Base-by-base conservation (phyloP, 2,113 vertebrate species). In the cat (Felis catus) region DNA sequence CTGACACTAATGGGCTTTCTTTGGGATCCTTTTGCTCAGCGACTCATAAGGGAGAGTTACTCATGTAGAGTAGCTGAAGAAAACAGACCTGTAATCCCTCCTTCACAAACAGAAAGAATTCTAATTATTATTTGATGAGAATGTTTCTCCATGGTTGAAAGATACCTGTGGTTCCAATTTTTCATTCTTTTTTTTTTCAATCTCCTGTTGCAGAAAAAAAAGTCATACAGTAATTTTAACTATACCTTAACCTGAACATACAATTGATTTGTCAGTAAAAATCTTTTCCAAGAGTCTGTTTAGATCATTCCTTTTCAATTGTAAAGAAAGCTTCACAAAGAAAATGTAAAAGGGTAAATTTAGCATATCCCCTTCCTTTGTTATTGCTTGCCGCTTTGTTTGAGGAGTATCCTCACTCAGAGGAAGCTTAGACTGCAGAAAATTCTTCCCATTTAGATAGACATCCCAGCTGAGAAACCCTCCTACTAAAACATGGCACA, bases 251-350 rank as follows among this genome's bases (percentile, higher is more conserved):
- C 74, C 74, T 74, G 14, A 65, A 94, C 70, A 88, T 94, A 65
- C 2, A 39, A 18, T 93, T 76, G 65, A 92, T 90, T 91, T 95
- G 82, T 91, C 94, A 80, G 6, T 90, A 78, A 95, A 51, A 89
- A 68, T 27, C 45, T 74, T 70, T 85, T 92, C 85, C 27, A 53
- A 39, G 36, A 0, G 27, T 74, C 55, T 29, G 65, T 96, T 90
- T 48, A 65, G 39, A 80, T 55, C 63, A 45, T 76, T 94, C 85
- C 33, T 94, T 92, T 95, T 53, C 73, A 82, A 27, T 58, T 25
- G 19, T 83, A 80, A 21, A 14, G 45, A 79, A 85, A n/a, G 78
- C 74, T 87, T 82, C 53, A 65, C 58, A 78, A 91, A 48, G 80
- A 68, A 95, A 55, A 80, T 48, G 31, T 1, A 1, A 79, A 12